phyloP scores from a whole-genome alignment of 2,797 vertebrate species.

The Eulemur mongoz region DNA sequence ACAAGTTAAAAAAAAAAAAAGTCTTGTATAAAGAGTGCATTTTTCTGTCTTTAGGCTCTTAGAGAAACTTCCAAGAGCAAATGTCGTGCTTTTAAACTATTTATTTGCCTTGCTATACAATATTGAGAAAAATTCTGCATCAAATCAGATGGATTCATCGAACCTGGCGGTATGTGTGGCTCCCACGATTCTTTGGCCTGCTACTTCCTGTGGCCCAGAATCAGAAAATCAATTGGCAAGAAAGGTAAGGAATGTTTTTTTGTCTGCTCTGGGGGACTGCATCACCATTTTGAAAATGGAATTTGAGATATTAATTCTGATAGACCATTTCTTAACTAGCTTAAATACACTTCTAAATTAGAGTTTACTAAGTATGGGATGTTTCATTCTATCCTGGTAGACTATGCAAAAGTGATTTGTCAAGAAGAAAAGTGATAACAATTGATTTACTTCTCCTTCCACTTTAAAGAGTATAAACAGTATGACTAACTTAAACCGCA shows the following conservation, averaged over 20 bases:
- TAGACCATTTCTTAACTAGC: neutral
- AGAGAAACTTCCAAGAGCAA: conserved; percentile 90
- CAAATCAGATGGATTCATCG: conserved; percentile 96
- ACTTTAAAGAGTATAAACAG: neutral
- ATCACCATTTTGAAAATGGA: conserved; percentile 13
- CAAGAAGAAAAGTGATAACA: neutral
- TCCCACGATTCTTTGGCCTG: conserved; percentile 94
- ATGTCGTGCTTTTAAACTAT: conserved; percentile 91
- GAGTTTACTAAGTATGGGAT: neutral
- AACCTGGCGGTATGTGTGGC: conserved; percentile 96
- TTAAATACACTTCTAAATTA: neutral
- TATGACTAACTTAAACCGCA: neutral
- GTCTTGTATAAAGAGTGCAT: conserved; percentile 28
- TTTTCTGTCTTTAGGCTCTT: conserved; percentile 88
- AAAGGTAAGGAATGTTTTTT: conserved; percentile 87
- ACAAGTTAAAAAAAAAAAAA: conserved; percentile 33
- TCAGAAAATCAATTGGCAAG: conserved; percentile 91
- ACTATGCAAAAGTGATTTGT: neutral
- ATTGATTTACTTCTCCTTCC: neutral
- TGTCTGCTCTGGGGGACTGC: neutral
- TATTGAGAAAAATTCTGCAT: conserved; percentile 84
- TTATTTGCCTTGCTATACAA: conserved; percentile 89
- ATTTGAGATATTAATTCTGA: neutral
- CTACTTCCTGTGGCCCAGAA: conserved; percentile 86
- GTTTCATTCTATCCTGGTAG: neutral